Conservation (phyloP, 2,113 vertebrate species). For the Mugil cephalus region DNA sequence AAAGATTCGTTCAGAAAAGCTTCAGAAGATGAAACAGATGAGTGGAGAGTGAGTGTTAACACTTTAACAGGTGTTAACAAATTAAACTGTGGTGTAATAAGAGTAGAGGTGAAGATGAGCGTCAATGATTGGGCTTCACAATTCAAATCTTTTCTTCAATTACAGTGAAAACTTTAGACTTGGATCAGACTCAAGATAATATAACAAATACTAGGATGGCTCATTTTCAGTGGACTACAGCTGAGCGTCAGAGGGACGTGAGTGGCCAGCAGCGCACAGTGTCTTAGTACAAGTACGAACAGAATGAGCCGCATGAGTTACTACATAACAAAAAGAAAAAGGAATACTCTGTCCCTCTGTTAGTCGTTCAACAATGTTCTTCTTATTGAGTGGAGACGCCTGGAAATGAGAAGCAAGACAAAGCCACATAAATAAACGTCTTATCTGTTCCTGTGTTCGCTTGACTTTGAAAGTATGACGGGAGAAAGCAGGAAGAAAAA, state of each 20-base stretch:
- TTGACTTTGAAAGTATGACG: slow-evolving; percentile 20
- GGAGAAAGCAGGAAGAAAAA: neutral
- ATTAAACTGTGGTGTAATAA: too few relatives aligned
- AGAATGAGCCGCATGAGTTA: neutral
- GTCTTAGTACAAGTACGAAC: neutral
- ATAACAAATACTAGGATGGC: neutral
- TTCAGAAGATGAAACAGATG: neutral
- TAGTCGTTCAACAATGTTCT: slow-evolving; percentile 5
- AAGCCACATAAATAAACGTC: slow-evolving; percentile 39
- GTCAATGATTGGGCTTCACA: too few relatives aligned
- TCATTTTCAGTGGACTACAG: neutral
- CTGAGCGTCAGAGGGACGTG: neutral
- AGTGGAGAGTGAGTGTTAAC: too few relatives aligned
- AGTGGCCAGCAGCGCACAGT: neutral
- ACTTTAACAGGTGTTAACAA: too few relatives aligned
- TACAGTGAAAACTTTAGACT: neutral
- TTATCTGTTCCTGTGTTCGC: slow-evolving; percentile 36
- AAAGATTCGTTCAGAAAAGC: neutral
- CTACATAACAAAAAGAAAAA: neutral
- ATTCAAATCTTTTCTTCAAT: neutral
- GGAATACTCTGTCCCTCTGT: neutral
- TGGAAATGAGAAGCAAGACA: slow-evolving; percentile 37
- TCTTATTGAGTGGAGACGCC: slow-evolving; percentile 3
- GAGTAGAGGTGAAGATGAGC: too few relatives aligned
- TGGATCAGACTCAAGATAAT: neutral